Evolutionary conservation across 2,113 vertebrate species (phyloP), one percentile per base, ranked within the genome.

Genomic region (Triplophysa siluroides): DNA sequence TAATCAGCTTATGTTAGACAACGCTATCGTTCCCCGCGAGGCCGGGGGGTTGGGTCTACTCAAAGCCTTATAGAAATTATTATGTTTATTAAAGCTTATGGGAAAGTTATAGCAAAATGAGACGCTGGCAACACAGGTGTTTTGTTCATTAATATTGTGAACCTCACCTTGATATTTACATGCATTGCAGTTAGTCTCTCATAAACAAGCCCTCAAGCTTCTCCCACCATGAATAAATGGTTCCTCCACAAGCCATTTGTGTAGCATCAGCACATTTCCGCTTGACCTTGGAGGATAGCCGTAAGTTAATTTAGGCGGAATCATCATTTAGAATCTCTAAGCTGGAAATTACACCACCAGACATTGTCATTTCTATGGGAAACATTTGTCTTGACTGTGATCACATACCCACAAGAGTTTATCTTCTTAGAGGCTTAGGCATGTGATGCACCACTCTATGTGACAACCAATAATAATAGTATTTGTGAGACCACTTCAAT

Each of bases 211-310:
- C 43, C 64, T 38, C 19, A 52, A 65, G 61, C 41, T 52, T 77
- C 61, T 76, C 61, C 43, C 26, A 77, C 45, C 16, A 75, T 76
- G 43, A 77, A 65, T 65, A 77, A 65, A 77, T 54, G 26, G 45
- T 76, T 64, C 60, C 62, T 50, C 61, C 45, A 64, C 24, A 65
- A 33, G 74, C 74, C 26, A 52, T 45, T 65, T 65, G 23, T 24
- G 21, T 23, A 29, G 62, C 45, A 77, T 77, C 75, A 65, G 75
- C 75, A 77, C 6, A 65, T 77, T 77, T 38, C 45, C n/a, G 50
- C 14, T 52, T 52, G 19, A 24, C 75, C 75, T 64, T 16, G 62
- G 45, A 77, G 62, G 62, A 65, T 38, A 23, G 60, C 21, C 5
- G 18, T 33, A 16, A 77, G 62, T 54, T 66, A 47, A 76, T 63